Evolutionary conservation across 2,888 invertebrate genomes (phyloP).

Genomic region (Folsomia candida): DNA sequence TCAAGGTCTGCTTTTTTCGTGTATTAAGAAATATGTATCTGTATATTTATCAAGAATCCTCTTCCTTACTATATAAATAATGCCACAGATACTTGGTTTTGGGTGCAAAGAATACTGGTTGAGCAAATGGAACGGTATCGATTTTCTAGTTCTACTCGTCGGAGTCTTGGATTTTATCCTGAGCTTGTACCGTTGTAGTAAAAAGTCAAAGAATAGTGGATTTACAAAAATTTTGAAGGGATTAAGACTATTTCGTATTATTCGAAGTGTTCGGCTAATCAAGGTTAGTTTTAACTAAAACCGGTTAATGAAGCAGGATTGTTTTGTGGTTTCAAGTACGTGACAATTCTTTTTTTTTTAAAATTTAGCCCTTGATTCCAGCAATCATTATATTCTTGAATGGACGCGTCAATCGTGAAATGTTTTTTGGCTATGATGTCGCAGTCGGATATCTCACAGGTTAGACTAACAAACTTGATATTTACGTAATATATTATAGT

Average conservation of each 20-base stretch:
- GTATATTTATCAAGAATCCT: no score
- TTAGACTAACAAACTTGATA: no score
- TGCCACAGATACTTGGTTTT: conserved; percentile 38
- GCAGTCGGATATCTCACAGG: conserved; percentile 65
- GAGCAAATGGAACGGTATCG: conserved; percentile 61
- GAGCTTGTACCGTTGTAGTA: conserved; percentile 4
- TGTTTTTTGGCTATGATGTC: conserved; percentile 64
- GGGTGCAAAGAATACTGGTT: conserved; percentile 55
- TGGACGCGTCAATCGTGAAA: conserved; percentile 60
- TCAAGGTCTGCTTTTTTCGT: conserved; percentile 33
- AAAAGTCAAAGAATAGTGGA: conserved; percentile 49
- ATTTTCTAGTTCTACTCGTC: conserved; percentile 58
- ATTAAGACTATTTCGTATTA: conserved; percentile 56
- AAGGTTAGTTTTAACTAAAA: conserved; percentile 54
- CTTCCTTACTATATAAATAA: background rate
- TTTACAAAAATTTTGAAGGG: conserved; percentile 58
- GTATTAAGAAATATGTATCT: background rate
- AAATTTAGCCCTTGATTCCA: conserved; percentile 56
- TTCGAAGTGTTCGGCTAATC: conserved; percentile 57
- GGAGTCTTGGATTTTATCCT: conserved; percentile 52
- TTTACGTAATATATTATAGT: no score
- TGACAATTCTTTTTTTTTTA: background rate
- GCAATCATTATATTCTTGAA: conserved; percentile 60
- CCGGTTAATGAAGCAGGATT: no score
- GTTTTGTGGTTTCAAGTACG: background rate